A percentile compares a stretch with the other conserved stretches of the same genome.
Evolutionary conservation across 2,113 vertebrate genomes (phyloP).

Genomic region (Genyomyrus donnyi): DNA sequence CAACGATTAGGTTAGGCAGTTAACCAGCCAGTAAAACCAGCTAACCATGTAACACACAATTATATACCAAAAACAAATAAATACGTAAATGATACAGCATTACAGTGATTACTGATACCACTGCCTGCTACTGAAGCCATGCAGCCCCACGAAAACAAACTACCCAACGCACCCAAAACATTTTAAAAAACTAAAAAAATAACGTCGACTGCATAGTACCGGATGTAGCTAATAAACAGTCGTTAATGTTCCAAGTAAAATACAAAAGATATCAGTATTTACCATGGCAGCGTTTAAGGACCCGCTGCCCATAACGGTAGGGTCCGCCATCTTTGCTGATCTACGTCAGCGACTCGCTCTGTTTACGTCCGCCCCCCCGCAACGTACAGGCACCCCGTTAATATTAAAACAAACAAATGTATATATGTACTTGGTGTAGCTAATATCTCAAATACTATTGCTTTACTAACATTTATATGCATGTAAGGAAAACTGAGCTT

Average conservation of each 20-base stretch:
- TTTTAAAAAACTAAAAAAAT: neutral
- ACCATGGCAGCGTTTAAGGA: conserved; percentile 2
- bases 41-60: neutral
- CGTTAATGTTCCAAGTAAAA: neutral
- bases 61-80: neutral
- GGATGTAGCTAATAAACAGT: neutral
- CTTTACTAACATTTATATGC: neutral
- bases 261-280: neutral
- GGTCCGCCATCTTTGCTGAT: conserved; percentile 13
- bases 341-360: neutral
- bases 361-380: neutral
- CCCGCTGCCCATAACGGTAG: neutral
- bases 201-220: neutral
- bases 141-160: neutral
- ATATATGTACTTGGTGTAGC: neutral
- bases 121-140: neutral
- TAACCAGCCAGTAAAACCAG: neutral
- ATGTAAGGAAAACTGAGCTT: neutral
- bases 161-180: neutral
- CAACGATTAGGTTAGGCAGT: neutral
- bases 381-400: neutral
- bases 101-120: neutral
- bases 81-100: neutral
- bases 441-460: neutral
- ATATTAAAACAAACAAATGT: neutral